Percentiles rank a stretch among this genome's conserved stretches.
These are phyloP conservation scores for Pterostichus madidus DNA, from an alignment of 2,888 invertebrate species.

Conservation along the genomic window DNA sequence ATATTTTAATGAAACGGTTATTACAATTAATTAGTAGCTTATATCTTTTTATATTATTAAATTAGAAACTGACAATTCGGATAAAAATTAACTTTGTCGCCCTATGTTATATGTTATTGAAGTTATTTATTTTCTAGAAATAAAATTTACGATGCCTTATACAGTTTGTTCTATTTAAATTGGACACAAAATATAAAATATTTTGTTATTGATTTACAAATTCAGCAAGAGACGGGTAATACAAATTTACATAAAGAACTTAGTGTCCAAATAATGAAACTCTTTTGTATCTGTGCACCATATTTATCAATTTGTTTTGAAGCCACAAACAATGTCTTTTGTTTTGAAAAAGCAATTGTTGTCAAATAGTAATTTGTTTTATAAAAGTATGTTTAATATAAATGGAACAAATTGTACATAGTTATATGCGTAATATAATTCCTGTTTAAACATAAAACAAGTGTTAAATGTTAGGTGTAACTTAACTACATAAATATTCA, in stretches of 20 bases:
- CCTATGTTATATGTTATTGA: constrained; percentile 7
- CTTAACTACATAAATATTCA: constrained; percentile 28
- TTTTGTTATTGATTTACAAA: no score
- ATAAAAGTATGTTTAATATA: neutral
- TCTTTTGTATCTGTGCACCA: no score
- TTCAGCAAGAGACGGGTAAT: no score
- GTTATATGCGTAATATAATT: neutral
- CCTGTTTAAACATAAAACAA: constrained; percentile 24
- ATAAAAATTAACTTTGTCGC: constrained; percentile 4
- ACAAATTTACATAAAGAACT: no score
- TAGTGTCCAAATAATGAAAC: no score
- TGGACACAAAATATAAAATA: neutral
- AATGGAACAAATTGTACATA: neutral
- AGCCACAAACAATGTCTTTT: no score
- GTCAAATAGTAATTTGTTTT: no score
- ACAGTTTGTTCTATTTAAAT: constrained; percentile 10
- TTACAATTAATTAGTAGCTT: no score
- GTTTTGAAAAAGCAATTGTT: no score
- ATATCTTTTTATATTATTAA: no score
- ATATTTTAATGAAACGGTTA: no score
- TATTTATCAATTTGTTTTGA: no score
- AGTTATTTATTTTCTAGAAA: constrained; percentile 2
- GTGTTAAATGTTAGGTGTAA: constrained; percentile 34
- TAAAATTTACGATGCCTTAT: neutral
- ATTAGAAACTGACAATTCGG: neutral